phyloP scores from a whole-genome alignment of 2,797 vertebrate genomes.

The Aulostomus chinensis region DNA sequence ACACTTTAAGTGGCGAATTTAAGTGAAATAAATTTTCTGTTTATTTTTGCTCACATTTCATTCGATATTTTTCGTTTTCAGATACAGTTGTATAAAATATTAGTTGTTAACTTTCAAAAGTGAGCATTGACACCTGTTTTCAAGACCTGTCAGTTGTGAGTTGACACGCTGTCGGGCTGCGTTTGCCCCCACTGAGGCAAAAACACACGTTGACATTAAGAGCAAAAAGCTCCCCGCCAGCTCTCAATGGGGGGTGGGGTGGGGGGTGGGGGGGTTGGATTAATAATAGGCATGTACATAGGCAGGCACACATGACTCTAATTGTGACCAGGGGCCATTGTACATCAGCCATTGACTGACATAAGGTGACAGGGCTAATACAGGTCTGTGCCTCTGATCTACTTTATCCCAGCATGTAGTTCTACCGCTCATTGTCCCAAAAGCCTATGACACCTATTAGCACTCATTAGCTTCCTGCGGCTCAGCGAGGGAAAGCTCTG shows the following conservation, averaged over 20 bases:
- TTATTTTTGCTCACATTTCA: too few relatives aligned
- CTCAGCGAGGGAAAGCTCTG: conserved; percentile 23
- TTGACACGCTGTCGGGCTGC: conserved; percentile 24
- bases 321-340: conserved; percentile 61
- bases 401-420: conserved; percentile 55
- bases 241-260: too few relatives aligned
- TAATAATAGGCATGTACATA: conserved; percentile 57
- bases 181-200: conserved; percentile 13
- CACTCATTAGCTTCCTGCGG: conserved; percentile 66
- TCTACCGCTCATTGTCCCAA: conserved; percentile 47
- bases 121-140: conserved; percentile 11
- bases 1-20: neutral
- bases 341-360: conserved; percentile 58
- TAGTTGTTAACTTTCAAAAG: too few relatives aligned
- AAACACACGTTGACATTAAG: conserved; percentile 47
- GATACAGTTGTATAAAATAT: too few relatives aligned
- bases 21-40: too few relatives aligned
- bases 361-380: conserved; percentile 43
- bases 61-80: too few relatives aligned
- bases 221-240: conserved; percentile 36
- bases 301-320: conserved; percentile 35
- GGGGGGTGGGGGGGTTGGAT: conserved; percentile 48
- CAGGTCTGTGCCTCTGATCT: conserved; percentile 43
- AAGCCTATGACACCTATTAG: conserved; percentile 64
- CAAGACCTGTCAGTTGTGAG: conserved; percentile 14